Evolutionary conservation across 2,113 vertebrate species (phyloP).

Genomic region (Aspidoscelis tigris): DNA sequence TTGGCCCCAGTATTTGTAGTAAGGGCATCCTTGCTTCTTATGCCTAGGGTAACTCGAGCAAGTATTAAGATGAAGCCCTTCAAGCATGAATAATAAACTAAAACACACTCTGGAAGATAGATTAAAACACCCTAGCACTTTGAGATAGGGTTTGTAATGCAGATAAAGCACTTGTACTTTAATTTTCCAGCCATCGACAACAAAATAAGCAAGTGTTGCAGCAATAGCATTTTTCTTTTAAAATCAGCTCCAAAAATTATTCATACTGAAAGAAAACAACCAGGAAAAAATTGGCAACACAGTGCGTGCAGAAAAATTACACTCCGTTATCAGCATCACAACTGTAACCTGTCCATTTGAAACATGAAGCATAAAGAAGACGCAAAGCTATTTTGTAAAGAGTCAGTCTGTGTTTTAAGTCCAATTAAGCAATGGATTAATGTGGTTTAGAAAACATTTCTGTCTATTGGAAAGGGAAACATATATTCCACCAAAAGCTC

Average conservation of each 20-base stretch:
- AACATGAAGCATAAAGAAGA: constrained; percentile 65
- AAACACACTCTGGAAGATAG: constrained; percentile 60
- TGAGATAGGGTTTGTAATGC: constrained; percentile 71
- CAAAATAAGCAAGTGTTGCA: constrained; percentile 67
- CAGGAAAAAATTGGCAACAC: constrained; percentile 62
- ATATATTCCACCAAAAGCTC: neutral
- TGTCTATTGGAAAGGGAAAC: constrained; percentile 46
- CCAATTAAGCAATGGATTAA: constrained; percentile 69
- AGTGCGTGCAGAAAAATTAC: constrained; percentile 54
- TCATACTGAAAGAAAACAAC: constrained; percentile 69
- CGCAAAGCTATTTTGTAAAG: constrained; percentile 57
- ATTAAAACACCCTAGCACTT: constrained; percentile 69
- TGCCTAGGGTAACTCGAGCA: constrained; percentile 54
- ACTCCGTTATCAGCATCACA: constrained; percentile 61
- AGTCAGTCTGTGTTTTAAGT: constrained; percentile 58
- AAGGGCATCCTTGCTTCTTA: constrained; percentile 38
- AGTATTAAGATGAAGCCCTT: constrained; percentile 67
- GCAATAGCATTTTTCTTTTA: constrained; percentile 68
- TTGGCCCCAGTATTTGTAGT: constrained; percentile 39
- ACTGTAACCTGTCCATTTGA: constrained; percentile 70
- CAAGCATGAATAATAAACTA: constrained; percentile 65
- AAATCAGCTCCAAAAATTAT: constrained; percentile 61
- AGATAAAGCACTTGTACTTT: constrained; percentile 69
- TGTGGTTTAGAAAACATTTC: constrained; percentile 55
- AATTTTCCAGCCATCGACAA: constrained; percentile 63